A percentile compares a stretch with the other conserved stretches of the same genome.
Conservation (phyloP, 2,888 invertebrate genomes). For the Cinara cedri region DNA sequence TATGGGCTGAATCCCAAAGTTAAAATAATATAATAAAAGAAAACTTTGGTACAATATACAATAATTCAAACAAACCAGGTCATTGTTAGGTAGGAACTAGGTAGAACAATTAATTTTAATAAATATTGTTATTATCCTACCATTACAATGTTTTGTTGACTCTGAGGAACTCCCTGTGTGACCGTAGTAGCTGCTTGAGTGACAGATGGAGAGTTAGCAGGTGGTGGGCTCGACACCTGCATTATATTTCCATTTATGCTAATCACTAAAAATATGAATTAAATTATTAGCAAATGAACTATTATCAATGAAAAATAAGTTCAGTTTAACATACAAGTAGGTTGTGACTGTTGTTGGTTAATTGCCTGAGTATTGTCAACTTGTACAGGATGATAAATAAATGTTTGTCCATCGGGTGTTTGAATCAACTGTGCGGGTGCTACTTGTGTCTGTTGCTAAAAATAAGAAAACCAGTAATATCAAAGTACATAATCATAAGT, state of each 20-base stretch:
- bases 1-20: too few relatives aligned
- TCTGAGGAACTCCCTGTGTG: conserved; percentile 64
- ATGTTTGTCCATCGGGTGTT: conserved; percentile 90
- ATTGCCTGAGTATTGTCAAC: conserved; percentile 58
- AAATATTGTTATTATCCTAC: conserved; percentile 64
- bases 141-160: conserved; percentile 76
- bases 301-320: not conserved
- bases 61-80: too few relatives aligned
- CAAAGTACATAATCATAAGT: not conserved
- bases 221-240: conserved; percentile 68
- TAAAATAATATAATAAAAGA: too few relatives aligned
- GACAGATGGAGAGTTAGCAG: conserved; percentile 64
- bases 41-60: too few relatives aligned
- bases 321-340: conserved; percentile 64
- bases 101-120: not conserved
- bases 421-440: conserved; percentile 83
- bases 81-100: too few relatives aligned
- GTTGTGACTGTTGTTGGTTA: conserved; percentile 66
- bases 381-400: conserved; percentile 78
- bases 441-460: conserved; percentile 71
- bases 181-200: conserved; percentile 65
- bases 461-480: not conserved
- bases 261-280: conserved; percentile 66
- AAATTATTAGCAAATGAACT: not conserved
- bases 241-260: conserved; percentile 80